Conservation (phyloP, 2,888 invertebrate species). For the Chelonus formosanus region DNA sequence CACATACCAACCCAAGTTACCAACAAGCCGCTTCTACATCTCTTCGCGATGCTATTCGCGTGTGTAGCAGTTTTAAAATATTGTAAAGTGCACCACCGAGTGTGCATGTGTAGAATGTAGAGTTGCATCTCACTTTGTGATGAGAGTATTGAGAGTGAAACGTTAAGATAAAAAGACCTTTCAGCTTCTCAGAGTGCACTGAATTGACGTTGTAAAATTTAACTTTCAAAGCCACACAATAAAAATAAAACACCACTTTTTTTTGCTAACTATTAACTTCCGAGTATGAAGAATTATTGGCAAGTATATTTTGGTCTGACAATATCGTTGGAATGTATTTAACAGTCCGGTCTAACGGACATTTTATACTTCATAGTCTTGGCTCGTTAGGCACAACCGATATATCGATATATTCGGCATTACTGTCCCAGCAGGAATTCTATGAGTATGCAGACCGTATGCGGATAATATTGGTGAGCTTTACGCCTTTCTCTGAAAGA, state of each 20-base stretch:
- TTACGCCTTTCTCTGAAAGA: constrained; percentile 21
- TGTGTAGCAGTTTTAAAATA: not conserved
- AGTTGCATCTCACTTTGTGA: not conserved
- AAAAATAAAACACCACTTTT: too few species aligned
- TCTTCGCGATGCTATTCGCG: constrained; percentile 1
- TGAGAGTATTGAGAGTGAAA: not conserved
- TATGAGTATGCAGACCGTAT: constrained; percentile 1
- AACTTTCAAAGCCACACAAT: too few species aligned
- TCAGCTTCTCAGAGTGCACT: constrained; percentile 6
- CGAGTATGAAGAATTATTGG: too few species aligned
- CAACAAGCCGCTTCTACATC: constrained; percentile 11
- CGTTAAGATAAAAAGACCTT: not conserved
- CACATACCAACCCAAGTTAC: constrained; percentile 24
- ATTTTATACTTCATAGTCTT: constrained; percentile 12
- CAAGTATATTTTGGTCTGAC: not conserved
- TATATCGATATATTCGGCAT: constrained; percentile 22
- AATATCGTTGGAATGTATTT: constrained; percentile 1
- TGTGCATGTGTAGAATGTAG: not conserved
- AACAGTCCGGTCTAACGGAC: not conserved
- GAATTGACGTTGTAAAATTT: not conserved
- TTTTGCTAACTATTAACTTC: too few species aligned
- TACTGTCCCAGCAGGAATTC: constrained; percentile 18
- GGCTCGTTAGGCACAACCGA: not conserved
- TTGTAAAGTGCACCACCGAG: constrained; percentile 11
- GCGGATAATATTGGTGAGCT: constrained; percentile 17